phyloP scores from a whole-genome alignment of 1,140 invertebrate genomes.

The Drosophila ogumai region DNA sequence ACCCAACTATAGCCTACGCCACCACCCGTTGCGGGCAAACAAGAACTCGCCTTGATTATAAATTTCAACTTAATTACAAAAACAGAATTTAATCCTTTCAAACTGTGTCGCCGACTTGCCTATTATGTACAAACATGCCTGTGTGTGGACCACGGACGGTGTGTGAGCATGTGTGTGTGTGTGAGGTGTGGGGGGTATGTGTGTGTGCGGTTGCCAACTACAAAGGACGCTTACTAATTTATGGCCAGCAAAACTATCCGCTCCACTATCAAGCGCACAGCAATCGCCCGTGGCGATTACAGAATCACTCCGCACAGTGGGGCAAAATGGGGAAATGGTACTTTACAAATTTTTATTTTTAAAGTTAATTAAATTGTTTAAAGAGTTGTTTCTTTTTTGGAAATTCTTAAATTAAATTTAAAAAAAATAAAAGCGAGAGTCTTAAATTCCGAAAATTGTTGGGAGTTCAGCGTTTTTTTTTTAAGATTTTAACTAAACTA shows the following conservation, averaged over 20 bases:
- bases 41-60: constrained; percentile 76
- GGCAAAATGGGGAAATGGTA: background rate
- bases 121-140: constrained; percentile 15
- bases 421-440: too few species aligned
- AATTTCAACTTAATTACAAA: constrained; percentile 84
- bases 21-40: constrained; percentile 33
- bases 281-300: constrained; percentile 20
- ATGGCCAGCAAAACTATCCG: constrained; percentile 75
- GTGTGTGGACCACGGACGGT: background rate
- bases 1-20: constrained; percentile 5
- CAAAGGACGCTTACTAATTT: constrained; percentile 69
- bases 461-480: too few species aligned
- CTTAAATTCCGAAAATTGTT: too few species aligned
- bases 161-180: background rate
- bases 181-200: background rate
- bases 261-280: constrained; percentile 49
- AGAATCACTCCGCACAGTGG: constrained; percentile 46
- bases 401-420: too few species aligned
- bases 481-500: too few species aligned
- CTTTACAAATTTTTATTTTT: background rate
- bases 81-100: constrained; percentile 81
- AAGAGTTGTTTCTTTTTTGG: too few species aligned
- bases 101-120: constrained; percentile 71
- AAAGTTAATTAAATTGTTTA: background rate
- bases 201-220: constrained; percentile 40